Conservation (phyloP, 1,140 invertebrate genomes). For the Sesamia nonagrioides region DNA sequence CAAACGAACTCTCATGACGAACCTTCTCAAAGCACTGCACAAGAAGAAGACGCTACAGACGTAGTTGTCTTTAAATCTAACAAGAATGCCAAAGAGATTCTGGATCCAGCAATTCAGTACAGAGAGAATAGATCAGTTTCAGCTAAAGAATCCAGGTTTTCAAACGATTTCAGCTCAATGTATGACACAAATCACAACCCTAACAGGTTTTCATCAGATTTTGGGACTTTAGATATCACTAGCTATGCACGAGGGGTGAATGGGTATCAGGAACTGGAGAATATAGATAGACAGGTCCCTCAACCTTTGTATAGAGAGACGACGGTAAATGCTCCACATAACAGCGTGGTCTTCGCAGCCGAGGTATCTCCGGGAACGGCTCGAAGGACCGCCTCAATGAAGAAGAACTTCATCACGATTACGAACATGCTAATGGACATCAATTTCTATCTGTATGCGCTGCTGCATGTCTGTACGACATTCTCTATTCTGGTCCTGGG, state of each 20-base stretch:
- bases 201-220: slow-evolving; percentile 77
- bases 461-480: slow-evolving; percentile 78
- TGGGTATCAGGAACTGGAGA: slow-evolving; percentile 78
- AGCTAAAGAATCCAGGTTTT: slow-evolving; percentile 65
- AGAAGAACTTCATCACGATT: slow-evolving; percentile 82
- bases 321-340: slow-evolving; percentile 73
- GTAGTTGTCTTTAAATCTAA: slow-evolving; percentile 82
- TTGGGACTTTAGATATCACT: slow-evolving; percentile 70
- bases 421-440: slow-evolving; percentile 78
- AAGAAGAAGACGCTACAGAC: slow-evolving; percentile 79
- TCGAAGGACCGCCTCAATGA: slow-evolving; percentile 77
- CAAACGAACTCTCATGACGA: slow-evolving; percentile 11
- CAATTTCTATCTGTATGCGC: slow-evolving; percentile 84
- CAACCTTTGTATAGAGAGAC: slow-evolving; percentile 85
- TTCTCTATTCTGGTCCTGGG: slow-evolving; percentile 78
- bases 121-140: slow-evolving; percentile 64
- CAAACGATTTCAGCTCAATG: slow-evolving; percentile 72
- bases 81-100: slow-evolving; percentile 76
- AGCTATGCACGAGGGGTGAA: slow-evolving; percentile 63
- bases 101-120: slow-evolving; percentile 72
- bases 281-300: slow-evolving; percentile 75
- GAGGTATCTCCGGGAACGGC: slow-evolving; percentile 75
- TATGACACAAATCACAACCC: slow-evolving; percentile 52
- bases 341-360: slow-evolving; percentile 70
- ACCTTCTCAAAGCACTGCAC: slow-evolving; percentile 53